A percentile compares a stretch with the other conserved stretches of the same genome.
Conservation (phyloP, 2,888 invertebrate species). For the Cheiracanthium punctorium region DNA sequence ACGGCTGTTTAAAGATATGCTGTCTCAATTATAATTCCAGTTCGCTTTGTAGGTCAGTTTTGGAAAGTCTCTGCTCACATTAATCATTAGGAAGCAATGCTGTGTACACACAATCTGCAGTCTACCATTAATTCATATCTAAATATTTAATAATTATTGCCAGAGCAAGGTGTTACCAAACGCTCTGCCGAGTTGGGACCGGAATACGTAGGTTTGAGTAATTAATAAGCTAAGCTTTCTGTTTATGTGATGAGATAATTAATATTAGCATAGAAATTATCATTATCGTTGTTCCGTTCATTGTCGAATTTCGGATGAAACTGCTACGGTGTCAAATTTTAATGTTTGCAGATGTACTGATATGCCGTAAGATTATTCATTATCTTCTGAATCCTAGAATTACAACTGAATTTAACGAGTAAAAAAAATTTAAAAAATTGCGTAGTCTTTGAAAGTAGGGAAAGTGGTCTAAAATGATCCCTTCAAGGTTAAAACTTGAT, state of each 20-base stretch:
- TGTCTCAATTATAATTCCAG: no score
- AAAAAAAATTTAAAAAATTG: no score
- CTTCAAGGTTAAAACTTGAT: no score
- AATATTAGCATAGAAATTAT: neutral
- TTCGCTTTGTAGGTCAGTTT: neutral
- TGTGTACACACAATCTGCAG: neutral
- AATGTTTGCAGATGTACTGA: no score
- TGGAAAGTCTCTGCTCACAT: neutral
- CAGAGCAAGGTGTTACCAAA: neutral
- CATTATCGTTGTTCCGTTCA: neutral
- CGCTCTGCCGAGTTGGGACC: neutral
- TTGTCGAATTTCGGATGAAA: neutral
- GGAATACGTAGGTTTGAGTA: neutral
- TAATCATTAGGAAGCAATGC: neutral
- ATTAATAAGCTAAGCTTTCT: conserved; percentile 5
- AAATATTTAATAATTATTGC: conserved; percentile 13
- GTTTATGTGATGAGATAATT: conserved; percentile 4
- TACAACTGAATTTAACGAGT: no score
- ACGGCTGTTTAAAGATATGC: no score
- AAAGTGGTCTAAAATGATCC: no score
- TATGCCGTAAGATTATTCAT: no score
- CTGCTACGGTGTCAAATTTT: neutral
- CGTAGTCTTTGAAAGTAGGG: no score
- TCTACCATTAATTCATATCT: neutral
- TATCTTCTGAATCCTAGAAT: no score